Evolutionary conservation across 2,888 invertebrate species (phyloP), one percentile per base, ranked within the genome.

Genomic region (Chydorus sphaericus): DNA sequence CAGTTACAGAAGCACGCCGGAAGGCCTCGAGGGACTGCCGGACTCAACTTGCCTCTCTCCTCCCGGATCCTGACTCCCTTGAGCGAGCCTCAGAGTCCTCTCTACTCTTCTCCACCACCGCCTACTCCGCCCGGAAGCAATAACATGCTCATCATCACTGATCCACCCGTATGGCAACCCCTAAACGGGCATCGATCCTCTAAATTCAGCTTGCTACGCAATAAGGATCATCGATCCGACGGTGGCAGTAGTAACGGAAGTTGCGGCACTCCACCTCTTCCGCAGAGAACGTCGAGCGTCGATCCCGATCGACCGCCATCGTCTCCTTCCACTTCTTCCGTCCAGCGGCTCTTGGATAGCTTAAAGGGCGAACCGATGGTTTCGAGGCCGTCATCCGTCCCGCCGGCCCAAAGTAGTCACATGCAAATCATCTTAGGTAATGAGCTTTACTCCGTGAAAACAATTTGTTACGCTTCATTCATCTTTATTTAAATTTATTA

Each of bases 401-500:
- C 29, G 26, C 88, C 87, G 73, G 85, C 85, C 55, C 74, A 89
- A n/a, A 89, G 90, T 67, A 88, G 89, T 0, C 90, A 90, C 65
- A 90, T 90, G 89, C 75, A 88, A 60, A 90, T 90, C 61, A 90
- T 90, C 63, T 71, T 90, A 60, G 85, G 85, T 1, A 72, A 57
- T 71, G 64, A 44, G 64, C 65, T 18, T 62, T 62, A 10, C 60
- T 58, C 54, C 58, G 59, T 48, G 58, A 59, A 26, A 60, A 59
- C 50, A 57, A 10, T 33, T 33, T 33, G 14, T 33, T 33, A 10
- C 14, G 33, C 14, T 33, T 33, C 33, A 33, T 33, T 33, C 33
- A 14, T 14, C 33, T 10, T 16, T 26, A 26, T 44, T 44, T 7
- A 26, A 10, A 20, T 23, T 23, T 7, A n/a, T n/a, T n/a, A 48